Conservation (phyloP, 2,113 vertebrate species). For the Macaca mulatta region DNA sequence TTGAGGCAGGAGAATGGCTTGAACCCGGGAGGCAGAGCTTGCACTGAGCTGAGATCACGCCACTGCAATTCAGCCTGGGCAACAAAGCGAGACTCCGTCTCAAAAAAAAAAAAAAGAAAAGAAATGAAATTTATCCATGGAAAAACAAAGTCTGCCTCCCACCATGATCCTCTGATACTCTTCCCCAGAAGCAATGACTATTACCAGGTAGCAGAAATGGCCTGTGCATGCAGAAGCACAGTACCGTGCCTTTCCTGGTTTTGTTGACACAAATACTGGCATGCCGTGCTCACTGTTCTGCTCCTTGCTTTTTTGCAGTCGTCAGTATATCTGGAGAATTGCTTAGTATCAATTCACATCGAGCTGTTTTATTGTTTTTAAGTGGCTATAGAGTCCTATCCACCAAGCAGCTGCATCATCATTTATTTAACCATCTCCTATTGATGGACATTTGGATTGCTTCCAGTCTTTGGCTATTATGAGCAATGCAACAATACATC, state of each 20-base stretch:
- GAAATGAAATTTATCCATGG: neutral
- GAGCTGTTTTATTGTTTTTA: neutral
- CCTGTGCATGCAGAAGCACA: neutral
- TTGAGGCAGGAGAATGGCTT: too few species aligned
- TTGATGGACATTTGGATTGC: neutral
- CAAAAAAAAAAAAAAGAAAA: neutral
- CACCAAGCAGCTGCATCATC: neutral
- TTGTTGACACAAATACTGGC: fast-evolving
- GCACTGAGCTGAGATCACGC: fast-evolving
- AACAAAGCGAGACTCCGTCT: too few species aligned
- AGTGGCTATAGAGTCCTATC: neutral
- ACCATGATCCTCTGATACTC: neutral
- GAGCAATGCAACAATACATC: neutral
- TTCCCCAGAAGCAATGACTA: neutral
- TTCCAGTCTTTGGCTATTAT: neutral
- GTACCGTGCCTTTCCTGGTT: neutral
- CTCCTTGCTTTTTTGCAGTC: neutral
- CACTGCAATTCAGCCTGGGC: too few species aligned
- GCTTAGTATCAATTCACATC: neutral
- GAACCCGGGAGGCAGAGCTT: too few species aligned
- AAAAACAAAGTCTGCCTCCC: neutral
- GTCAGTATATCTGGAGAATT: neutral
- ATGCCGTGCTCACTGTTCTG: neutral
- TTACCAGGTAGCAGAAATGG: neutral
- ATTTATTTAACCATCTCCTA: neutral